A percentile compares a stretch with the other conserved stretches of the same genome.
phyloP scores from a whole-genome alignment of 2,113 vertebrate genomes.

The Podarcis cretensis region DNA sequence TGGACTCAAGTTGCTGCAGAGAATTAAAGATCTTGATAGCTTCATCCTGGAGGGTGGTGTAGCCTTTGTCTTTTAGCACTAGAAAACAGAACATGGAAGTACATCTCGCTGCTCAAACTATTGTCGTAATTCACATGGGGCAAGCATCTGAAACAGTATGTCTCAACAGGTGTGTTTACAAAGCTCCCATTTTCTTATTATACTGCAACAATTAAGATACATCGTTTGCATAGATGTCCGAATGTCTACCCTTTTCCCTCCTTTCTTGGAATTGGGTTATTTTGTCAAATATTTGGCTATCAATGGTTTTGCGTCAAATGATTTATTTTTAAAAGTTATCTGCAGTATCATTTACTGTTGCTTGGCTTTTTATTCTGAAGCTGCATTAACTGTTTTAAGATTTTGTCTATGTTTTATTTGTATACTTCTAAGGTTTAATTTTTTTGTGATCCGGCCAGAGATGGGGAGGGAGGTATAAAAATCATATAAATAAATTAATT shows the following conservation, averaged over 20 bases:
- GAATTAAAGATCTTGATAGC: constrained; percentile 93
- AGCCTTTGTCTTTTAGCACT: constrained; percentile 87
- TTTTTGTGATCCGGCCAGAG: too few relatives aligned
- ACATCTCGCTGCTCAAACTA: neutral
- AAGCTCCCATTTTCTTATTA: neutral
- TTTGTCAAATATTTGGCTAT: neutral
- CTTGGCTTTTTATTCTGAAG: too few relatives aligned
- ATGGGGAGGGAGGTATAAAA: too few relatives aligned
- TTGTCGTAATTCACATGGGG: neutral
- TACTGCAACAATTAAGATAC: neutral
- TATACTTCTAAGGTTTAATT: too few relatives aligned
- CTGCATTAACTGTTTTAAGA: too few relatives aligned
- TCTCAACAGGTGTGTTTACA: neutral
- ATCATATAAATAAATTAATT: too few relatives aligned
- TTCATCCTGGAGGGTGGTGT: constrained; percentile 92
- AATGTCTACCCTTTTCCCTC: neutral
- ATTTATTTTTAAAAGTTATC: too few relatives aligned
- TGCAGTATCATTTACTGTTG: too few relatives aligned
- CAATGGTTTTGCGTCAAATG: neutral
- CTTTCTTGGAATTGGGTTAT: neutral
- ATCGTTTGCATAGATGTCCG: neutral
- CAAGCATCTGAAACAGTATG: neutral
- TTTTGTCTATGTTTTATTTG: too few relatives aligned
- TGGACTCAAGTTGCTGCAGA: constrained; percentile 92
- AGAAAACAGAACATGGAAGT: constrained; percentile 9